Base-by-base conservation (phyloP, 2,888 invertebrate genomes). In the Dendrolimus houi region DNA sequence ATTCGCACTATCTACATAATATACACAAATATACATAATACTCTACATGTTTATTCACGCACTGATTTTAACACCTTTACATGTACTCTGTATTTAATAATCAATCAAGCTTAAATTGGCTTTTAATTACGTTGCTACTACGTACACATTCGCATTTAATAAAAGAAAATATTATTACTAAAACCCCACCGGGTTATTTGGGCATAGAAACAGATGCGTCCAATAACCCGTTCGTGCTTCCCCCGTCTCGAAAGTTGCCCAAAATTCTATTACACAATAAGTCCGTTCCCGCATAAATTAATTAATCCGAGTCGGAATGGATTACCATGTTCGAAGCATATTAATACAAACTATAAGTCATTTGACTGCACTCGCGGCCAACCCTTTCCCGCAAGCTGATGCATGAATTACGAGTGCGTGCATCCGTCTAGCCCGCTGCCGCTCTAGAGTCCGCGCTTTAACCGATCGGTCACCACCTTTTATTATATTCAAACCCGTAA, bases 401-500 rank as follows among this genome's bases (percentile, higher is more conserved):
- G 85, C 86, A 83, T 85, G 86, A 85, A 72, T 83, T 83, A 85
- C 83, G 79, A 74, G 75, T 56, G 59, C 54, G 55, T 56, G 54
- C 47, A 54, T 54, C 14, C 41, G 40, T 40, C 29, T 54, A 47
- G 58, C 55, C 58, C 60, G 65, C 47, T 60, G 60, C 61, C 64
- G 65, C 63, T 64, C 67, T 64, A 65, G 59, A 57, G 62, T 79
- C 81, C 73, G 77, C 81, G 81, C 79, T 79, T 75, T 81, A 83
- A 75, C 81, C 73, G 76, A 81, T 81, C 79, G 79, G 76, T 81
- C 83, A 75, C 75, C 75, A 83, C 83, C 87, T 90, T 89, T 89
- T 86, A 88, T 87, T 86, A 88, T 81, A 87, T 86, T 82, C 86
- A 83, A 85, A 81, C 85, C 85, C 84, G 79, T 88, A 89, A 89